These are phyloP conservation scores for Hylia prasina DNA, from an alignment of 2,113 vertebrate species.

Conservation along the genomic window DNA sequence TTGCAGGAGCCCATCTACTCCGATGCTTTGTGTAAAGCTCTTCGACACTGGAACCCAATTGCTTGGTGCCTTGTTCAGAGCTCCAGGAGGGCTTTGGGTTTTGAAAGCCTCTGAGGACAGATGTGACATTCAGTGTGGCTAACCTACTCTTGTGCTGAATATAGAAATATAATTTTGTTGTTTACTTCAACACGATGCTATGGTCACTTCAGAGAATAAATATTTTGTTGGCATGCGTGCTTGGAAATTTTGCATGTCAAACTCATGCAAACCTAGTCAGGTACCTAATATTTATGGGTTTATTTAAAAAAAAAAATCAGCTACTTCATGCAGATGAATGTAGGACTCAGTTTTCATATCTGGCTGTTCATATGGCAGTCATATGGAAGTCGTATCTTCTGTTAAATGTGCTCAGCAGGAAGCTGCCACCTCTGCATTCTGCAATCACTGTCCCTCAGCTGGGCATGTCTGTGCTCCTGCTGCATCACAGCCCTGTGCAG, in stretches of 20 bases:
- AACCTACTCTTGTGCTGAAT: not conserved
- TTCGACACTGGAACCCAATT: not conserved
- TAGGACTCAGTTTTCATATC: not conserved
- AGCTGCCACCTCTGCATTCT: not conserved
- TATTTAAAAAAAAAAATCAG: not conserved
- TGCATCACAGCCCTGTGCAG: not conserved
- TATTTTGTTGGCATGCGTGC: not conserved
- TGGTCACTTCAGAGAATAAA: not conserved
- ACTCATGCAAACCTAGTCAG: not conserved
- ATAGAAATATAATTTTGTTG: not conserved
- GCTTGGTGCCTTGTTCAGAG: not conserved
- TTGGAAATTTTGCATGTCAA: not conserved
- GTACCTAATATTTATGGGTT: not conserved
- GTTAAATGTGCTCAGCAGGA: not conserved
- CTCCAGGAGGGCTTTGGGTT: not conserved
- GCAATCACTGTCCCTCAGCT: not conserved
- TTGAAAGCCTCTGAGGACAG: not conserved
- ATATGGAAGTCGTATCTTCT: accelerated
- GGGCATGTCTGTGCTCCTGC: not conserved
- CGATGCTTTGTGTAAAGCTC: not conserved
- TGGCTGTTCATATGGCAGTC: not conserved
- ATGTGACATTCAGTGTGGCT: not conserved
- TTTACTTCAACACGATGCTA: not conserved
- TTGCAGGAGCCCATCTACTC: not conserved
- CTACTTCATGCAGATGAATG: not conserved